Base-by-base conservation (phyloP, 1,140 invertebrate species). In the Drosophila lacteicornis region DNA sequence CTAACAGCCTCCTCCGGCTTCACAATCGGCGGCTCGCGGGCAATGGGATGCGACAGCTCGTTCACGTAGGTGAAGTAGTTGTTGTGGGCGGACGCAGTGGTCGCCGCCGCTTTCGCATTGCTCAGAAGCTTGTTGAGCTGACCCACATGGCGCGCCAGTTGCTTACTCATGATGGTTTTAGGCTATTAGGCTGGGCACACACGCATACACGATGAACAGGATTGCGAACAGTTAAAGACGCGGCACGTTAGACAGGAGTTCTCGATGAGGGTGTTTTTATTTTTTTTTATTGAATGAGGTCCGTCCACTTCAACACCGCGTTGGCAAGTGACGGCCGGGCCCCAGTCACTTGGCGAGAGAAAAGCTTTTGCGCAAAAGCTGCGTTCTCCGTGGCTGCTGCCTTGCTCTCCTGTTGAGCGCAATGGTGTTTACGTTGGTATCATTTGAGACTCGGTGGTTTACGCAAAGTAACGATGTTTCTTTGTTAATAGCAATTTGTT, bases 41-140 rank as follows among this genome's bases (percentile, higher is more conserved):
- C 90, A 62, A 94, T 85, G 53, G 94, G 94, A 90, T 95, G 94
- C 11, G 94, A 93, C 63, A 94, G 79, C 65, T 94, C 94, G 66
- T 93, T 93, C 17, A 93, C 93, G 58, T 94, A 94, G 19, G 94
- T 94, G 77, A 94, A 94, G 80, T 93, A 94, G 71, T 85, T 94
- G 69, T 92, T 91, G n/a, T 84, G 81, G 57, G 47, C 45, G 47
- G 59, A 38, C 2, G 65, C 60, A 19, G 65, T 59, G 30, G 78
- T 84, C 6, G 53, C 56, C 13, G 81, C 40, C 9, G 62, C 27
- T 22, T 25, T 40, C 40, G 49, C 36, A 27, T 55, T 53, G n/a
- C 36, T 49, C 63, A 88, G 75, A 13, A 88, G 60, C 55, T 70
- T 90, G 50, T 67, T 65, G 30, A 82, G 42, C 27, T 74, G 78